Evolutionary conservation across 1,140 invertebrate species (phyloP), one percentile per base, ranked within the genome.

Genomic region (Paracyclopina nana): DNA sequence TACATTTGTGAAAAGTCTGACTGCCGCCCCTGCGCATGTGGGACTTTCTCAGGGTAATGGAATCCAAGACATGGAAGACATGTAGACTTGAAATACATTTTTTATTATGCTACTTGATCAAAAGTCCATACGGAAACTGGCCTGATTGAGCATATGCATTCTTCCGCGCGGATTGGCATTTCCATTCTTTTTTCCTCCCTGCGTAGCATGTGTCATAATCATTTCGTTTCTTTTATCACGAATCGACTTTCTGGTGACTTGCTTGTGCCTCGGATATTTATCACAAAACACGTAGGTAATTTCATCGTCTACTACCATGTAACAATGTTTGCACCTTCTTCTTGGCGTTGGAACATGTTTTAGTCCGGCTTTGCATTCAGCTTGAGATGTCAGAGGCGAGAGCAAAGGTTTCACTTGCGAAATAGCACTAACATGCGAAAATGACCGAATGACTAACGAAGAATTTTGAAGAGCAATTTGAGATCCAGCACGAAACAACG

Each of bases 121-220:
- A 12, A 28, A 48, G 3, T 26, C 45, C n/a, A 30, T 22, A 2
- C 45, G 16, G 8, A 48, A 48, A 2, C n/a, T 4, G 14, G 11
- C 9, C 22, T 48, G 45, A 2, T 24, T 48, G 2, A 29, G 8
- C 45, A 48, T n/a, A n/a, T n/a, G n/a, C n/a, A n/a, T 48, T 30
- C 28, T n/a, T 8, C 20, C 18, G 4, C 27, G 22, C 4, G 24
- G 24, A 9, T 27, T 22, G 20, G 11, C n/a, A 22, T 22, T 29
- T 24, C 34, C 34, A 5, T 8, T 38, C n/a, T 3, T 38, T 16
- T 4, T 25, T 4, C 25, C 14, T 26, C 45, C 45, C 30, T 48
- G 45, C 12, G 45, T 48, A 2, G 45, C 45, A 27, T 27, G 16
- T 2, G 45, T 48, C 45, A 48, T 48, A 22, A 48, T 48, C 6